phyloP scores from a whole-genome alignment of 1,140 invertebrate genomes.

The Cherax quadricarinatus region DNA sequence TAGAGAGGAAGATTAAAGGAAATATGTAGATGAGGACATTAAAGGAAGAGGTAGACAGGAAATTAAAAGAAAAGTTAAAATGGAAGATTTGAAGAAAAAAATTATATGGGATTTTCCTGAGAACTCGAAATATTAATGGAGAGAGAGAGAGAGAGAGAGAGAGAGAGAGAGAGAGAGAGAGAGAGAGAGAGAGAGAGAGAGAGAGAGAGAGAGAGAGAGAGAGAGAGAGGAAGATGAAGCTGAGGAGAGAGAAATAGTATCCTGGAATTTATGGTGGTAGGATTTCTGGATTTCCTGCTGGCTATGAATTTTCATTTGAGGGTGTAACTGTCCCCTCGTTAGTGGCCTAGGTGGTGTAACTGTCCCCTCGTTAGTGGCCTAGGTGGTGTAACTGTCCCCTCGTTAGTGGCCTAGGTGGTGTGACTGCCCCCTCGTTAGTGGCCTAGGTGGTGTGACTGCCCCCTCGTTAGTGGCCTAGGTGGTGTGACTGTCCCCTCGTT shows the following conservation, averaged over 20 bases:
- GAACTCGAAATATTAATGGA: neutral
- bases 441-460: too few species aligned
- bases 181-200: conserved; percentile 11
- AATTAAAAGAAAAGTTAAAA: neutral
- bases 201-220: neutral
- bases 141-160: neutral
- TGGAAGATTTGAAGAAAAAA: too few species aligned
- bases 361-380: neutral
- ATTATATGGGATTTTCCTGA: too few species aligned
- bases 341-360: neutral
- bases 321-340: neutral
- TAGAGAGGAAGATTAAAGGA: neutral
- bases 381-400: too few species aligned
- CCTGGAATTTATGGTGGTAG: neutral
- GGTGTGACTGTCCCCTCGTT: neutral
- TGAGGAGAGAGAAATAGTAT: neutral
- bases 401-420: too few species aligned
- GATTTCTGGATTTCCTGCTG: neutral
- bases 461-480: too few species aligned
- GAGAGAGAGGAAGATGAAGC: conserved; percentile 15
- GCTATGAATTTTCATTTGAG: neutral
- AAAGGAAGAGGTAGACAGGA: neutral
- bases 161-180: neutral
- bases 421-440: too few species aligned
- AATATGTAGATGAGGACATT: neutral